Percentiles rank a stretch among this genome's conserved stretches.
Conservation (phyloP, 2,888 invertebrate genomes). For the Phaonia tiefii region DNA sequence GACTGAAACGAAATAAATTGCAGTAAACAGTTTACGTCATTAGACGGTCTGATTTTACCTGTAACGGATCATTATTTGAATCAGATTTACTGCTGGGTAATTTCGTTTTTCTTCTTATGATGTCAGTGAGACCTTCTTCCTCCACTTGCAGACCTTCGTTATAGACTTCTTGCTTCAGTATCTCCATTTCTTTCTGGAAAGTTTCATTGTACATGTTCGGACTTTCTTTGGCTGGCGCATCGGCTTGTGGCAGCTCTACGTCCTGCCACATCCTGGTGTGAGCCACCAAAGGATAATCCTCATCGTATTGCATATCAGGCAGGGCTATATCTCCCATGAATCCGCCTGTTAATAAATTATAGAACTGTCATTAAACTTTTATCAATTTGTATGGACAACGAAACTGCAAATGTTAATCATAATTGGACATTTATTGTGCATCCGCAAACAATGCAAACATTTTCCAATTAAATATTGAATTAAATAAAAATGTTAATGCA, state of each 20-base stretch:
- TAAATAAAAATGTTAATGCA: slow-evolving; percentile 41
- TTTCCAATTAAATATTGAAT: slow-evolving; percentile 61
- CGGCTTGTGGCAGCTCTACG: slow-evolving; percentile 68
- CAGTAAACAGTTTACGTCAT: slow-evolving; percentile 7
- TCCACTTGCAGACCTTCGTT: slow-evolving; percentile 91
- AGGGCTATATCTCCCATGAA: slow-evolving; percentile 93
- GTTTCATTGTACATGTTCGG: slow-evolving; percentile 82
- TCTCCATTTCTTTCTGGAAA: slow-evolving; percentile 89
- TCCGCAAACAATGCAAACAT: slow-evolving; percentile 44
- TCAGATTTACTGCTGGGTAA: slow-evolving; percentile 82
- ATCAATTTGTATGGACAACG: background rate
- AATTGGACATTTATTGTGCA: slow-evolving; percentile 30
- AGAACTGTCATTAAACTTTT: slow-evolving; percentile 47
- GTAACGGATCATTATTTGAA: slow-evolving; percentile 73
- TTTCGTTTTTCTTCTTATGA: slow-evolving; percentile 87
- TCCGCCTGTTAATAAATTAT: slow-evolving; percentile 84
- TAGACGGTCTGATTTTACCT: slow-evolving; percentile 33
- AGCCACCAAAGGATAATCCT: slow-evolving; percentile 74
- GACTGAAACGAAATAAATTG: slow-evolving; percentile 69
- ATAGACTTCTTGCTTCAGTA: slow-evolving; percentile 90
- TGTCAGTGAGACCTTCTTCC: slow-evolving; percentile 90
- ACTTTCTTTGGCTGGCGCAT: slow-evolving; percentile 67
- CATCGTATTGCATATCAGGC: slow-evolving; percentile 81
- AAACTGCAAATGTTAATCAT: slow-evolving; percentile 35
- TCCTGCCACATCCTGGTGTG: slow-evolving; percentile 62